Evolutionary conservation across 2,888 invertebrate species (phyloP).

Genomic region (Nezara viridula): DNA sequence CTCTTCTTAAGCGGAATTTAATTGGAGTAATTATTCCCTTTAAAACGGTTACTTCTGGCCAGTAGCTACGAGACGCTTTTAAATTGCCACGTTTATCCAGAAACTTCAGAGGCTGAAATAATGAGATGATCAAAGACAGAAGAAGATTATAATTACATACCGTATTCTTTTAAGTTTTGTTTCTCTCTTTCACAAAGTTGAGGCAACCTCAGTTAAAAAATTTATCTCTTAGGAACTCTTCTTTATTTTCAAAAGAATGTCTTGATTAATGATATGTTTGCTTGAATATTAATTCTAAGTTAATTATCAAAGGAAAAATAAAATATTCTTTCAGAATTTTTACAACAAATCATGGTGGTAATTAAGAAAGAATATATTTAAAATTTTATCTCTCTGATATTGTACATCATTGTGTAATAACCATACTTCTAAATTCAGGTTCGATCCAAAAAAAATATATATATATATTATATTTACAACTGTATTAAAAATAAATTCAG

Average conservation of each 20-base stretch:
- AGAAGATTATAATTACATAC: constrained; percentile 17
- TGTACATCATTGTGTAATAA: not conserved
- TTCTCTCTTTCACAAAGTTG: not conserved
- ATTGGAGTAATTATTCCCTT: not conserved
- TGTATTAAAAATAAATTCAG: too few relatives aligned
- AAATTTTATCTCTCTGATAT: not conserved
- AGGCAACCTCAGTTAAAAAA: not conserved
- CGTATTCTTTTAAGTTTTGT: constrained; percentile 24
- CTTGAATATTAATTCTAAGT: not conserved
- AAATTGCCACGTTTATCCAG: constrained; percentile 28
- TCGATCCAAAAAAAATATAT: too few relatives aligned
- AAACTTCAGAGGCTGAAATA: constrained; percentile 6
- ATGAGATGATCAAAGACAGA: constrained; percentile 41
- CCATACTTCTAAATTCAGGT: not conserved
- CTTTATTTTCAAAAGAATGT: not conserved
- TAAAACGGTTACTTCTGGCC: constrained; percentile 20
- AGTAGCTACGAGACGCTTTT: constrained; percentile 14
- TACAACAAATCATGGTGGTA: not conserved
- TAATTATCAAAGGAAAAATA: not conserved
- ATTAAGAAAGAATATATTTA: not conserved
- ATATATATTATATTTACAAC: too few relatives aligned
- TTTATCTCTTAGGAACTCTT: not conserved
- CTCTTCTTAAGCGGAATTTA: not conserved
- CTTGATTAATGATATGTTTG: not conserved
- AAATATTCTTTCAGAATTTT: not conserved